Percentiles rank a stretch among this genome's conserved stretches.
These are phyloP conservation scores for Argyrosomus regius DNA, from an alignment of 2,797 vertebrate species.

Conservation along the genomic window DNA sequence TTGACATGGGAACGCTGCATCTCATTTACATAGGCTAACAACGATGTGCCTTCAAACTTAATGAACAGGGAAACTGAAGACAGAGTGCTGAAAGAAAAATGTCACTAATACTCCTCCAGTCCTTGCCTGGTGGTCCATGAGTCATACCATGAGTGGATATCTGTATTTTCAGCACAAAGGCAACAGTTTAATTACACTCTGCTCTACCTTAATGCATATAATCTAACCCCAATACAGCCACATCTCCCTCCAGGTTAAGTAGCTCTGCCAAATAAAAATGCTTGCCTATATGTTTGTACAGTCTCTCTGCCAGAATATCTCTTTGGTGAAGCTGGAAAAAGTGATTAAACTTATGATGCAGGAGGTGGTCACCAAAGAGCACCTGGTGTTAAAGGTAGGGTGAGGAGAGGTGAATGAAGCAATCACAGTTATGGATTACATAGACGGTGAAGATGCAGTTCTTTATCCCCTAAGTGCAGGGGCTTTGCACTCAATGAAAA, in stretches of 20 bases:
- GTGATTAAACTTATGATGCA: slow-evolving; percentile 35
- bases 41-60: slow-evolving; percentile 57
- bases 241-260: slow-evolving; percentile 3
- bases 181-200: slow-evolving; percentile 19
- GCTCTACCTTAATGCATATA: slow-evolving; percentile 12
- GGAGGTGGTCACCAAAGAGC: slow-evolving; percentile 19
- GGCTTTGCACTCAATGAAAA: slow-evolving; percentile 39
- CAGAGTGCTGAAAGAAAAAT: slow-evolving; percentile 24
- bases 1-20: slow-evolving; percentile 69
- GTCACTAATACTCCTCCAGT: neutral
- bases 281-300: slow-evolving; percentile 17
- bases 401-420: slow-evolving; percentile 57
- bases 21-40: slow-evolving; percentile 66
- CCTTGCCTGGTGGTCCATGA: slow-evolving; percentile 22
- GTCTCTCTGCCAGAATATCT: slow-evolving; percentile 14
- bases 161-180: slow-evolving; percentile 9
- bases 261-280: neutral
- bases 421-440: slow-evolving; percentile 75
- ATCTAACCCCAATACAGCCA: slow-evolving; percentile 16
- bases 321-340: slow-evolving; percentile 12
- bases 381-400: slow-evolving; percentile 34
- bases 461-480: slow-evolving; percentile 60
- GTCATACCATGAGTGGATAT: slow-evolving; percentile 16
- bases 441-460: slow-evolving; percentile 42
- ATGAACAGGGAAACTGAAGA: slow-evolving; percentile 53